Percentiles rank a stretch among this genome's conserved stretches.
Evolutionary conservation across 2,113 vertebrate species (phyloP).

Genomic region (Nanorana parkeri): DNA sequence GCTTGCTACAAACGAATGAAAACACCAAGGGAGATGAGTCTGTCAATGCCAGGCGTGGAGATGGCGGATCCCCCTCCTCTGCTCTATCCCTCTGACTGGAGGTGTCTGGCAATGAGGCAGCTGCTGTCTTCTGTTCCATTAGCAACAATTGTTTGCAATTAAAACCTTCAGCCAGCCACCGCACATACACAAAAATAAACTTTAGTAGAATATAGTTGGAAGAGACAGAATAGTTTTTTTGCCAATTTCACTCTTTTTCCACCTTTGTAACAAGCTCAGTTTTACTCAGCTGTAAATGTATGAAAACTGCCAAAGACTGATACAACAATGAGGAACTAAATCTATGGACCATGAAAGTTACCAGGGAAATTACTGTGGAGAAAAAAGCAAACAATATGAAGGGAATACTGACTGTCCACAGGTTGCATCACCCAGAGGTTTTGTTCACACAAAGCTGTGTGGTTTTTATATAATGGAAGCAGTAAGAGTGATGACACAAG

Average conservation of each 20-base stretch:
- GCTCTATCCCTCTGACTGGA: conserved; percentile 20
- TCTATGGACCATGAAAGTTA: neutral
- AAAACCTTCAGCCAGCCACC: neutral
- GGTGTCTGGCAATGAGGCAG: conserved; percentile 59
- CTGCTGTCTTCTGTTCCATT: conserved; percentile 60
- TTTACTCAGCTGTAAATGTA: neutral
- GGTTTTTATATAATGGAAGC: too few species aligned
- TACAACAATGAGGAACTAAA: conserved; percentile 15
- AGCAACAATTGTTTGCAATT: conserved; percentile 49
- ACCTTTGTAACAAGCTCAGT: neutral
- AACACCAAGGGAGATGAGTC: conserved; percentile 63
- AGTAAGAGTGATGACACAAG: too few species aligned
- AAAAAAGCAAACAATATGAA: neutral
- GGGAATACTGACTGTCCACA: neutral
- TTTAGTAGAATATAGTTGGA: conserved; percentile 43
- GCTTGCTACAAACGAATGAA: conserved; percentile 62
- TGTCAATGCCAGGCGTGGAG: conserved; percentile 58
- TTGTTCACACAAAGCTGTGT: too few species aligned
- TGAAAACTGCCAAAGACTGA: neutral
- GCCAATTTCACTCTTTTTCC: neutral
- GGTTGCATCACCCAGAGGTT: too few species aligned
- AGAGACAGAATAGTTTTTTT: neutral
- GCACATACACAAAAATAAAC: conserved; percentile 44
- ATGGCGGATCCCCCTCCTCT: conserved; percentile 57
- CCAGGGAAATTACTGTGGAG: neutral